phyloP scores from a whole-genome alignment of 1,140 invertebrate species.

The Neodiprion lecontei region DNA sequence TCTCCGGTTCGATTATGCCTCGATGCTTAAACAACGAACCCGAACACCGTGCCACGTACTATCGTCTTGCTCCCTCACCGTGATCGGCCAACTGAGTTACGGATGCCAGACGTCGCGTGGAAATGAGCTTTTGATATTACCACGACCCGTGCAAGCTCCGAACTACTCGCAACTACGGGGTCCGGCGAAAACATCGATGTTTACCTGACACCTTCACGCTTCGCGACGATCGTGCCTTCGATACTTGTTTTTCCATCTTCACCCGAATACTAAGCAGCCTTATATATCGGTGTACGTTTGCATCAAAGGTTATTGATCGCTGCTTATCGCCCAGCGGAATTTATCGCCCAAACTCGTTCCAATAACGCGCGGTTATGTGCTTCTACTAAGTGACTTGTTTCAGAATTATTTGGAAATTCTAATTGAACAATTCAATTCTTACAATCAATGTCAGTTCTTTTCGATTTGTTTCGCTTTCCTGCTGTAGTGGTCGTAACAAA shows the following conservation, averaged over 20 bases:
- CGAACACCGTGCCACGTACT: background rate
- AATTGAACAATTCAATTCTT: too few species aligned
- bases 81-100: too few species aligned
- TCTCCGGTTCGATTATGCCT: conserved; percentile 43
- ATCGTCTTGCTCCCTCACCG: background rate
- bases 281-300: too few species aligned
- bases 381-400: too few species aligned
- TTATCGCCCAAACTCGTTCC: background rate
- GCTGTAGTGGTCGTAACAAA: too few species aligned
- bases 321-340: background rate
- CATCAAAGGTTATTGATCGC: background rate
- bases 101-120: background rate
- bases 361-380: background rate
- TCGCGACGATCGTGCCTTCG: background rate
- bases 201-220: background rate
- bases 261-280: too few species aligned
- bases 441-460: too few species aligned
- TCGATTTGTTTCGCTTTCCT: too few species aligned
- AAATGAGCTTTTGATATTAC: background rate
- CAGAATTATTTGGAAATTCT: too few species aligned
- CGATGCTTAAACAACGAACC: conserved; percentile 34
- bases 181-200: background rate
- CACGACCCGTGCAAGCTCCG: background rate
- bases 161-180: background rate
- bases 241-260: background rate